These are phyloP conservation scores for Deroplatys truncata DNA, from an alignment of 2,888 invertebrate genomes.

Conservation along the genomic window DNA sequence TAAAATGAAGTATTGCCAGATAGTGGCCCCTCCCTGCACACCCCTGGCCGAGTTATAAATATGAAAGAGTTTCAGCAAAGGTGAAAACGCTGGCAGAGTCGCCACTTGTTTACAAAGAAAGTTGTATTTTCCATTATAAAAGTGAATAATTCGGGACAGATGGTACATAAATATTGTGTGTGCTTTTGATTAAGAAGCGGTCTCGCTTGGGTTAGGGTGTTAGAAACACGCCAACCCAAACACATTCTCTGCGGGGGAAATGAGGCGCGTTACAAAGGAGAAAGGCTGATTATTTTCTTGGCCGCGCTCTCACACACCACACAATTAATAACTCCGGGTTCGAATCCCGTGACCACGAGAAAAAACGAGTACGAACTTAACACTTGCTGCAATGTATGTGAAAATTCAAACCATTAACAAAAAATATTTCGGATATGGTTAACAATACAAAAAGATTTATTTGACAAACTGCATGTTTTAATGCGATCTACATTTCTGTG, in stretches of 20 bases:
- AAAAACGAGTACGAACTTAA: too few species aligned
- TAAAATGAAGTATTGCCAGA: neutral
- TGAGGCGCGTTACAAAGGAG: slow-evolving; percentile 20
- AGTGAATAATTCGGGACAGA: neutral
- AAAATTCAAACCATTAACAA: too few species aligned
- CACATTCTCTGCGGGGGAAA: slow-evolving; percentile 14
- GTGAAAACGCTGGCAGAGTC: neutral
- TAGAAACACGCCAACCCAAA: neutral
- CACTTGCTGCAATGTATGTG: too few species aligned
- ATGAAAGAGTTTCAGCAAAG: neutral
- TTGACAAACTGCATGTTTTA: too few species aligned
- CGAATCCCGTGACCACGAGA: too few species aligned
- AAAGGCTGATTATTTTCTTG: slow-evolving; percentile 23
- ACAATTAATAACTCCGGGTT: too few species aligned
- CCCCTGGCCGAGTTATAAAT: neutral
- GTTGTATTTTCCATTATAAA: neutral
- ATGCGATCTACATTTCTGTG: too few species aligned
- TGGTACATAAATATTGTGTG: neutral
- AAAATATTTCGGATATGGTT: too few species aligned
- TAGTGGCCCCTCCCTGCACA: neutral
- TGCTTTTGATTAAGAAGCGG: too few species aligned
- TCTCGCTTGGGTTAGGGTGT: too few species aligned
- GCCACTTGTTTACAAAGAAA: neutral
- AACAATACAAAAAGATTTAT: too few species aligned
- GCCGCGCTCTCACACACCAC: neutral